Base-by-base conservation (phyloP, 2,113 vertebrate genomes). In the Gallinago paraguaiae region DNA sequence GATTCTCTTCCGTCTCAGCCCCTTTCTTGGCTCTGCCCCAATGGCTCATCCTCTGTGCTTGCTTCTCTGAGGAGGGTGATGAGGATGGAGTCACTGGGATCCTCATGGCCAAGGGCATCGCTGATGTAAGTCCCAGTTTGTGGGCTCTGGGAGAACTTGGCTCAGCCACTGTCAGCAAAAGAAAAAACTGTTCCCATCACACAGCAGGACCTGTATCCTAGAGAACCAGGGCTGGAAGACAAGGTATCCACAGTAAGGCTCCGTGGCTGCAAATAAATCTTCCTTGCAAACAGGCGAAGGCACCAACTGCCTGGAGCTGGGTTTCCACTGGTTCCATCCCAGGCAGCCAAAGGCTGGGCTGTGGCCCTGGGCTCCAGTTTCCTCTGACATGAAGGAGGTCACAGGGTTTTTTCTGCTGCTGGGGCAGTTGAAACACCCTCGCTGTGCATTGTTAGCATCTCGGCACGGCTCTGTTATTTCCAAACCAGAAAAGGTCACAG, bases 401-500 rank as follows among this genome's bases (percentile, higher is more conserved):
- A n/a, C 2, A 2, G 43, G 82, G 46, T 31, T 84, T 79, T 50
- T 59, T 86, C 54, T 94, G 75, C 87, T 68, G 50, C 91, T 25
- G 81, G 80, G 70, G 67, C 83, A 78, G 39, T 14, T 82, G 69
- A 89, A 92, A 93, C 65, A 56, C 59, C 82, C 69, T 94, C 9
- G 13, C 67, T 71, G 54, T 37, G 77, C 46, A 57, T 56, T 79
- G 63, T 79, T 53, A 79, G 46, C 6, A 1, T 69, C 93, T 95
- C 72, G 27, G 57, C 80, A 51, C 65, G 48, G 81, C 35, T 84
- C 80, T 75, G 6, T 64, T 57, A 30, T 61, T 96, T 94, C 95
- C 91, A 93, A 93, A 93, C 67, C 95, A 91, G 95, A 86, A 88
- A 93, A 95, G 80, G 91, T 96, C 91, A 91, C 61, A 11, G 61